Percentiles rank a stretch among this genome's conserved stretches.
These are phyloP conservation scores for Nomada ruficornis DNA, from an alignment of 2,888 invertebrate species.

Conservation along the genomic window DNA sequence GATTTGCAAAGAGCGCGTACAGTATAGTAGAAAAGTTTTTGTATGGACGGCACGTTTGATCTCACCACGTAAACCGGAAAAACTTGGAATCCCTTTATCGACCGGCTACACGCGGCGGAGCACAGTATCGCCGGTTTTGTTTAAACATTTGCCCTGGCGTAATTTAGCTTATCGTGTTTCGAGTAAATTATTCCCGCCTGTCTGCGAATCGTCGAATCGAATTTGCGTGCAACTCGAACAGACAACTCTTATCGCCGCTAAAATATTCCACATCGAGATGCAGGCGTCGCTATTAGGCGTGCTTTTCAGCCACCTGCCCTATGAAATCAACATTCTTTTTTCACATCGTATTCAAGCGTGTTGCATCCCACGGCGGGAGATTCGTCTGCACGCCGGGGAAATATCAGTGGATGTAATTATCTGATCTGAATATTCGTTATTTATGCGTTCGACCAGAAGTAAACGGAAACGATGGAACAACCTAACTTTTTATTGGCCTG, in stretches of 20 bases:
- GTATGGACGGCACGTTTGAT: neutral
- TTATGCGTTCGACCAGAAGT: too few relatives aligned
- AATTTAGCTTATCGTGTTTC: neutral
- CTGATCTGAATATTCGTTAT: neutral
- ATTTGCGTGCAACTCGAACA: neutral
- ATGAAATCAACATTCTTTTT: neutral
- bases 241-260: neutral
- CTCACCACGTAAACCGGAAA: neutral
- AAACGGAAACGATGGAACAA: neutral
- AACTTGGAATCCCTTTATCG: neutral
- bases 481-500: neutral
- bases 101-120: neutral
- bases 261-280: neutral
- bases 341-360: neutral
- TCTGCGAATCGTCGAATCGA: neutral
- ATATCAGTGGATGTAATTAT: neutral
- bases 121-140: neutral
- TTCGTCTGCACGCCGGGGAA: neutral
- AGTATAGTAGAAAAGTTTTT: slow-evolving; percentile 1
- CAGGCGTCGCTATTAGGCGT: neutral
- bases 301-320: neutral
- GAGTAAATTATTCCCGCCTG: too few relatives aligned
- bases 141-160: neutral
- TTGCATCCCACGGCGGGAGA: neutral
- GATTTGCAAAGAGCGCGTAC: neutral